Conservation (phyloP, 2,888 invertebrate genomes). For the Xanthia icteritia region DNA sequence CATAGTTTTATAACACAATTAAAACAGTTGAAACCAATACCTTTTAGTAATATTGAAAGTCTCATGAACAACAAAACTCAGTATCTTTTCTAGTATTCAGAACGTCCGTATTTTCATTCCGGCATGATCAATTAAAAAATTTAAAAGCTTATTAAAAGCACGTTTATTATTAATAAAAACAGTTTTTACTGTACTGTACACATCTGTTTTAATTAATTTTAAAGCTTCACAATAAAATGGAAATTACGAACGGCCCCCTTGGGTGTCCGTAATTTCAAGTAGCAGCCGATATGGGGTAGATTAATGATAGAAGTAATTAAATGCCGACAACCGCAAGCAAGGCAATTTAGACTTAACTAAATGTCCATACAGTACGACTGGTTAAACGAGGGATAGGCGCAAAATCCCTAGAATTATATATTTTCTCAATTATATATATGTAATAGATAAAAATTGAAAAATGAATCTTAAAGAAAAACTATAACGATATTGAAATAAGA, state of each 20-base stretch:
- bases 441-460: neutral
- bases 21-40: neutral
- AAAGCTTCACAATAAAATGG: conserved; percentile 47
- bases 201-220: conserved; percentile 46
- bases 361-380: neutral
- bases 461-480: neutral
- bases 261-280: conserved; percentile 30
- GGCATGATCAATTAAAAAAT: conserved; percentile 18
- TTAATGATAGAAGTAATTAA: conserved; percentile 60
- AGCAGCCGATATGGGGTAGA: conserved; percentile 45
- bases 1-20: neutral
- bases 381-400: neutral
- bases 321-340: conserved; percentile 44
- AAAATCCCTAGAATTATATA: neutral
- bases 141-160: conserved; percentile 1
- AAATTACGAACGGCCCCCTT: conserved; percentile 33
- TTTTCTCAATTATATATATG: neutral
- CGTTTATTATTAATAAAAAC: conserved; percentile 2
- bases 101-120: neutral
- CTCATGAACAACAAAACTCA: neutral
- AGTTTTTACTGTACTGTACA: conserved; percentile 20
- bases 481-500: too few species aligned
- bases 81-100: neutral
- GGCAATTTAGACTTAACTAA: conserved; percentile 38
- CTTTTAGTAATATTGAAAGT: neutral